Conservation (phyloP, 2,113 vertebrate species). For the Arizona elegans region DNA sequence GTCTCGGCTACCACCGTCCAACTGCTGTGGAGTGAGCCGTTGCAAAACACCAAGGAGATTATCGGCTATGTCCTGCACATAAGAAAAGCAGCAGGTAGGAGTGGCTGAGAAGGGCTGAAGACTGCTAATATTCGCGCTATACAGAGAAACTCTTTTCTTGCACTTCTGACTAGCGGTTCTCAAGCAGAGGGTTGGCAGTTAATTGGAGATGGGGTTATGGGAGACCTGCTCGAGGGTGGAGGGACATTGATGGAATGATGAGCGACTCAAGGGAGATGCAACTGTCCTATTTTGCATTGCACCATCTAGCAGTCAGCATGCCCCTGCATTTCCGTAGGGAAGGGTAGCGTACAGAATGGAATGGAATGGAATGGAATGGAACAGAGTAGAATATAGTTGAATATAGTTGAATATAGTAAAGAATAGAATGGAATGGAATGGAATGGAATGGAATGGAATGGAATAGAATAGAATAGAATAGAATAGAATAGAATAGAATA, state of each 20-base stretch:
- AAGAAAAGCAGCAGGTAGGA: conserved; percentile 82
- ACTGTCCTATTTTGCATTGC: neutral
- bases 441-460: too few relatives aligned
- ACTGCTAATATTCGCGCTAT: too few relatives aligned
- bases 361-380: too few relatives aligned
- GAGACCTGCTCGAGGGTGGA: neutral
- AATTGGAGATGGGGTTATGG: neutral
- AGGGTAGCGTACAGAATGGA: too few relatives aligned
- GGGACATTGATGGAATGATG: neutral
- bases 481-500: too few relatives aligned
- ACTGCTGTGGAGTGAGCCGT: conserved; percentile 89
- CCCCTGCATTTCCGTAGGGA: neutral
- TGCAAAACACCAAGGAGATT: conserved; percentile 92
- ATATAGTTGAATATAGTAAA: too few relatives aligned
- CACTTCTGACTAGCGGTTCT: neutral
- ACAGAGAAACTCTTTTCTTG: neutral
- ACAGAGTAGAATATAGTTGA: too few relatives aligned
- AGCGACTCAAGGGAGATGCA: neutral
- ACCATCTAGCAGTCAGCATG: neutral
- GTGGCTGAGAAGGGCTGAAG: too few relatives aligned
- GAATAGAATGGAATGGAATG: too few relatives aligned
- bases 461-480: too few relatives aligned
- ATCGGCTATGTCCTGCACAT: conserved; percentile 97
- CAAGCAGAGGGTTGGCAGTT: neutral
- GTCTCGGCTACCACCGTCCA: conserved; percentile 87